A percentile compares a stretch with the other conserved stretches of the same genome.
These are phyloP conservation scores for Polypterus bichir DNA, from an alignment of 2,113 vertebrate species.

Conservation along the genomic window DNA sequence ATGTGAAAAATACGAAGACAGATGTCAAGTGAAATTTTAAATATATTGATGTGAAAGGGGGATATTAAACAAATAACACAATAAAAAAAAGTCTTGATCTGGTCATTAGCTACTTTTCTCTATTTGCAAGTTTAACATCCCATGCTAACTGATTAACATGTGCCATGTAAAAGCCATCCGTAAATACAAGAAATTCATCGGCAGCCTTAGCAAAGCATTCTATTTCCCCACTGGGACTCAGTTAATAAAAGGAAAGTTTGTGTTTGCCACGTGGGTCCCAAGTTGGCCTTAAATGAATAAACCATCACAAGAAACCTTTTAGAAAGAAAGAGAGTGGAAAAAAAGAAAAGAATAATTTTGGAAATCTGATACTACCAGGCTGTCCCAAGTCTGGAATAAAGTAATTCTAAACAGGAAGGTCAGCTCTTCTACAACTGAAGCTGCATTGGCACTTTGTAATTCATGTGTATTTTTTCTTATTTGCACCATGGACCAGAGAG, in stretches of 20 bases:
- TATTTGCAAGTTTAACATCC: too few relatives aligned
- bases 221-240: constrained; percentile 22
- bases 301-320: constrained; percentile 22
- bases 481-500: too few relatives aligned
- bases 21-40: too few relatives aligned
- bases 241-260: constrained; percentile 36
- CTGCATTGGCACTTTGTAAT: too few relatives aligned
- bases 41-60: too few relatives aligned
- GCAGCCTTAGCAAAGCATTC: constrained; percentile 29
- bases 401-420: too few relatives aligned
- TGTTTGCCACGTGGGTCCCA: constrained; percentile 27
- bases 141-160: constrained; percentile 17
- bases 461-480: too few relatives aligned
- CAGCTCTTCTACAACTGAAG: too few relatives aligned
- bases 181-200: constrained; percentile 35
- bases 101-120: too few relatives aligned
- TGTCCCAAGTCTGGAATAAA: too few relatives aligned
- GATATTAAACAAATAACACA: constrained; percentile 25
- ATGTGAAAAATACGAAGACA: too few relatives aligned
- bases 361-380: not conserved
- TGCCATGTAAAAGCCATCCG: constrained; percentile 29
- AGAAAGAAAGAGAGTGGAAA: constrained; percentile 39
- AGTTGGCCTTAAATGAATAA: constrained; percentile 35
- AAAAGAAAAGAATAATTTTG: constrained; percentile 19
- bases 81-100: constrained; percentile 23